Evolutionary conservation across 1,140 invertebrate genomes (phyloP), one percentile per base, ranked within the genome.

Genomic region (Leptinotarsa defecta): DNA sequence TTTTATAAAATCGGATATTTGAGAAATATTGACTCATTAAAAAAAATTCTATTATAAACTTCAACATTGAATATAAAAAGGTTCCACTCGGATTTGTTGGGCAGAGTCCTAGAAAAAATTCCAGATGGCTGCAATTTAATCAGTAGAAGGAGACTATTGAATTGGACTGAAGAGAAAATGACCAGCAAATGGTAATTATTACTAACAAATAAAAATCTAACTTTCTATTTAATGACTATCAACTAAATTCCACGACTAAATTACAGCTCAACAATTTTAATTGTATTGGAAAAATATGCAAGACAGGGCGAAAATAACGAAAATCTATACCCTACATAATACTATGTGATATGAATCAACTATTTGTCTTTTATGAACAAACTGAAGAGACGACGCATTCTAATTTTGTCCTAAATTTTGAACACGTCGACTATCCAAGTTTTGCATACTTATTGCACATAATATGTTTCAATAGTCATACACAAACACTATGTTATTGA

Each of bases 321-420:
- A 77, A 79, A 70, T 74, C 78, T 83, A 81, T 79, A 76, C 82
- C 2, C 80, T 80, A 83, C 76, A 74, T 80, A 82, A 83, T 83
- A 84, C 82, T 82, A 82, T 81, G 62, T 78, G 78, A 81, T 81
- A 81, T 81, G 76, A 79, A 80, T 79, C 81, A 83, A 74, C 82
- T 84, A 84, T 81, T 79, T 83, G 81, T 84, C 82, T 84, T 83
- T 84, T 82, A 82, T 78, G 71, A 67, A 17, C 20, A 15, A 43
- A 48, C 68, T n/a, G 68, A 48, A 15, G 49, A n/a, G 20, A 17
- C 8, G 68, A 48, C 20, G 15, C 20, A 20, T 48, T 57, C 15
- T 57, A 15, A 13, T 57, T 57, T 57, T 19, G n/a, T 57, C 4
- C 4, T 8, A 3, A 57, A 57, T 57, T 43, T 43, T 11, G 34